Conservation (phyloP, 1,140 invertebrate genomes). For the Ceratina japonica region DNA sequence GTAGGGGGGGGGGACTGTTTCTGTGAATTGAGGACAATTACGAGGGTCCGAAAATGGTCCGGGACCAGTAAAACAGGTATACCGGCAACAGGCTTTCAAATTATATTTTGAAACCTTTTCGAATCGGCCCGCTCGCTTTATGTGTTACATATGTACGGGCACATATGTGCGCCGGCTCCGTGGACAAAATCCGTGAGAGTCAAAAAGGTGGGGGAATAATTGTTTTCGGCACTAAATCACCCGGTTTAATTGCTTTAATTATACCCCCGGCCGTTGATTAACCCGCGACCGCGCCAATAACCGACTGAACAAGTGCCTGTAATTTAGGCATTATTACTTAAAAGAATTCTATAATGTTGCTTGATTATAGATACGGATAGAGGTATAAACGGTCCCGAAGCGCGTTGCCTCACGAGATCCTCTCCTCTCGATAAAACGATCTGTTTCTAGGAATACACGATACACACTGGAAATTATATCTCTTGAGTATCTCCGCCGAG, state of each 20-base stretch:
- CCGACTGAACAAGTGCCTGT: slow-evolving; percentile 11
- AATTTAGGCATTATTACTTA: slow-evolving; percentile 13
- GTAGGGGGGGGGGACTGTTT: slow-evolving; percentile 20
- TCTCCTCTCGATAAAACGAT: neutral
- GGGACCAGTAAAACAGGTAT: slow-evolving; percentile 52
- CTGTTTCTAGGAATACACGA: neutral
- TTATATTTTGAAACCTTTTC: slow-evolving; percentile 25
- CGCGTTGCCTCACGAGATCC: neutral
- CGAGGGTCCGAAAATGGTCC: slow-evolving; percentile 33
- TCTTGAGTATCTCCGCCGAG: neutral
- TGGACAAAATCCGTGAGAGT: neutral
- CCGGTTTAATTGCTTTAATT: slow-evolving; percentile 33
- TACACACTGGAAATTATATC: neutral
- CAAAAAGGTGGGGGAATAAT: slow-evolving; percentile 10
- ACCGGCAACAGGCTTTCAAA: slow-evolving; percentile 9
- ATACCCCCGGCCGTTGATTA: neutral
- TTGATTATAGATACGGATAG: neutral
- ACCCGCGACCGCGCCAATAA: neutral
- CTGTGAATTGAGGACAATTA: slow-evolving; percentile 48
- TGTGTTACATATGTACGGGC: neutral
- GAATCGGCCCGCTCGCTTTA: slow-evolving; percentile 12
- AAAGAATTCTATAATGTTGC: slow-evolving; percentile 7
- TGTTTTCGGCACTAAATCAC: slow-evolving; percentile 3
- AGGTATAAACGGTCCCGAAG: neutral
- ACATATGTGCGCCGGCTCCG: neutral